These are phyloP conservation scores for Pegoplata infirma DNA, from an alignment of 2,888 invertebrate genomes.

Conservation along the genomic window DNA sequence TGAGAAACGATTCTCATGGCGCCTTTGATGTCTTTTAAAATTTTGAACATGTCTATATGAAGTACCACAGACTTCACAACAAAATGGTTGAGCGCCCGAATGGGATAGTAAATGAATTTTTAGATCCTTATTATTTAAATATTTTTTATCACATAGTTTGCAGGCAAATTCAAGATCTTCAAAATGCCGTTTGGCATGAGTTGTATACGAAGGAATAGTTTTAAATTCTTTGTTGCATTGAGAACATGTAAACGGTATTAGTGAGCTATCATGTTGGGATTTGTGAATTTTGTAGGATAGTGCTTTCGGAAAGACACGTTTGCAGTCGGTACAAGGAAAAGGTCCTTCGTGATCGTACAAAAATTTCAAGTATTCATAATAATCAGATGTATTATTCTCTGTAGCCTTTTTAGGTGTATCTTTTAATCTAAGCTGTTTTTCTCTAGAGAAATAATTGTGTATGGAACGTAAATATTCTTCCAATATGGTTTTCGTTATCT, in stretches of 20 bases:
- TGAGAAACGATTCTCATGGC: constrained; percentile 49
- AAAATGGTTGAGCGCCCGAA: constrained; percentile 48
- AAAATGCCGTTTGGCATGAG: constrained; percentile 56
- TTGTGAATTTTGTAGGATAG: constrained; percentile 49
- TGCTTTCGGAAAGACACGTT: constrained; percentile 31
- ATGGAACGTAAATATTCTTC: constrained; percentile 46
- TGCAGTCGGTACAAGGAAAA: constrained; percentile 54
- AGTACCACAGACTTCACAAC: constrained; percentile 58
- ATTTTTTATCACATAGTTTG: constrained; percentile 53
- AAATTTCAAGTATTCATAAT: constrained; percentile 45
- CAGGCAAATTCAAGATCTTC: constrained; percentile 51
- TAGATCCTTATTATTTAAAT: constrained; percentile 43
- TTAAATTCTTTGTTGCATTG: constrained; percentile 53
- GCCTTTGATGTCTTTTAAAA: constrained; percentile 48
- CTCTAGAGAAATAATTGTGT: constrained; percentile 46
- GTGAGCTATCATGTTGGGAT: constrained; percentile 42
- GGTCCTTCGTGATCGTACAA: constrained; percentile 56
- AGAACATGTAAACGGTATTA: constrained; percentile 44
- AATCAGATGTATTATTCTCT: too few relatives aligned
- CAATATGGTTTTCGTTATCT: constrained; percentile 21
- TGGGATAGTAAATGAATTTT: constrained; percentile 57
- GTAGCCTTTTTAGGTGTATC: too few relatives aligned
- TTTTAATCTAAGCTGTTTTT: constrained; percentile 26
- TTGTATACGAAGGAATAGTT: constrained; percentile 38
- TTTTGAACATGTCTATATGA: constrained; percentile 39